Conservation (phyloP, 2,888 invertebrate genomes). For the Pyrocoelia pectoralis region DNA sequence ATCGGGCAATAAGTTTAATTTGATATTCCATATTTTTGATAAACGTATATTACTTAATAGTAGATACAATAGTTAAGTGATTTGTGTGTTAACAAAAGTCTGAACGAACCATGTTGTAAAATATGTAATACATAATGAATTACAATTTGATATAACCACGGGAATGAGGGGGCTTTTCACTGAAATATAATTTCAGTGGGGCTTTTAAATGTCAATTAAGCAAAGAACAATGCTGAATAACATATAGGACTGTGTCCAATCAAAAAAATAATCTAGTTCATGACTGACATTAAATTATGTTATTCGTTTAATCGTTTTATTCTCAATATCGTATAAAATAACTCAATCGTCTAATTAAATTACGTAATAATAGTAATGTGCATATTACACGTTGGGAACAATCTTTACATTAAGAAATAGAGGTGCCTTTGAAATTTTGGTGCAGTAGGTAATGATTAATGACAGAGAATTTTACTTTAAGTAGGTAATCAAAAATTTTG, state of each 20-base stretch:
- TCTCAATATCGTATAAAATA: not conserved
- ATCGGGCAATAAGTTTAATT: too few species aligned
- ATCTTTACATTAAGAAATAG: too few species aligned
- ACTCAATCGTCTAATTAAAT: not conserved
- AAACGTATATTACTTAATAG: too few species aligned
- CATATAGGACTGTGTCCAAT: constrained; percentile 15
- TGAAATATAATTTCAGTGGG: too few species aligned
- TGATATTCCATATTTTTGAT: too few species aligned
- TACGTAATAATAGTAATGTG: not conserved
- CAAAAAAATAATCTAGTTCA: constrained; percentile 26
- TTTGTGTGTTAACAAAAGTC: constrained; percentile 26
- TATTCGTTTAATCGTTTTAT: not conserved
- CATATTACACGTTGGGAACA: too few species aligned
- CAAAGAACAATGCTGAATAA: constrained; percentile 25
- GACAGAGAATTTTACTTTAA: too few species aligned
- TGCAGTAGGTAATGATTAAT: too few species aligned
- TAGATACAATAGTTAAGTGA: not conserved
- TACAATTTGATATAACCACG: constrained; percentile 24
- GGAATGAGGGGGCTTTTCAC: too few species aligned
- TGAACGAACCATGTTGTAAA: constrained; percentile 33
- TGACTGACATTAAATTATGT: not conserved
- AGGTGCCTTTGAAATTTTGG: too few species aligned
- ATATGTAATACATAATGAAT: constrained; percentile 31
- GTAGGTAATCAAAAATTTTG: too few species aligned
- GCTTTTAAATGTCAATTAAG: constrained; percentile 28